phyloP scores from a whole-genome alignment of 2,888 invertebrate genomes.

The Habroteleia sp. region DNA sequence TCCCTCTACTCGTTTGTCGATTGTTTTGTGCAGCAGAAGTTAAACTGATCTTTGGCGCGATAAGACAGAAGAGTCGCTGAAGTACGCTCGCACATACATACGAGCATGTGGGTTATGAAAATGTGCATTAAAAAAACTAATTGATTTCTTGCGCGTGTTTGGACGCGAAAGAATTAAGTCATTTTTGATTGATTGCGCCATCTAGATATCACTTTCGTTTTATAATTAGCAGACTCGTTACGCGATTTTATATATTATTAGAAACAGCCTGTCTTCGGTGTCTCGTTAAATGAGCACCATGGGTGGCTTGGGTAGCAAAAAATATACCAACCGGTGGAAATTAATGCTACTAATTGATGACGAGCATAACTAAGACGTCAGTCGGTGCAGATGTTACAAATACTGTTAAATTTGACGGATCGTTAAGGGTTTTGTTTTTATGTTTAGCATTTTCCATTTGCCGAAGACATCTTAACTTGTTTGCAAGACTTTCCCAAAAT shows the following conservation, averaged over 20 bases:
- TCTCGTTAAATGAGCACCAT: conserved; percentile 17
- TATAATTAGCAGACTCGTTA: conserved; percentile 26
- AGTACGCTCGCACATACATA: conserved; percentile 24
- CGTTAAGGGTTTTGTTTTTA: background rate
- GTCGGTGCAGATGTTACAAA: conserved; percentile 16
- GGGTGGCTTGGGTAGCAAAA: conserved; percentile 16
- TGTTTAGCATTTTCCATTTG: too few species aligned
- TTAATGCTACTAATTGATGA: conserved; percentile 23
- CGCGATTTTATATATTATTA: conserved; percentile 32
- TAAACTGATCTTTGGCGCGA: conserved; percentile 30
- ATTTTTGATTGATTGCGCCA: conserved; percentile 17
- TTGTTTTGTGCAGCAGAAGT: conserved; percentile 57
- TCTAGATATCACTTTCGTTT: conserved; percentile 4
- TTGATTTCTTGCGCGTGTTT: conserved; percentile 33
- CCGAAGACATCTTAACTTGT: too few species aligned
- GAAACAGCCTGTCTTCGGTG: conserved; percentile 2
- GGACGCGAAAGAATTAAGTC: conserved; percentile 20
- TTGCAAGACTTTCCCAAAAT: too few species aligned
- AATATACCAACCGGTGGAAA: background rate
- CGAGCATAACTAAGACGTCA: background rate
- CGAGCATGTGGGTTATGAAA: conserved; percentile 41
- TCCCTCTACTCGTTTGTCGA: conserved; percentile 41
- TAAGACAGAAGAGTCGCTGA: conserved; percentile 44
- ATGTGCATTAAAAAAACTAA: conserved; percentile 33
- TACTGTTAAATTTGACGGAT: background rate